Conservation (phyloP, 2,113 vertebrate species). For the Trematocara macrostoma region DNA sequence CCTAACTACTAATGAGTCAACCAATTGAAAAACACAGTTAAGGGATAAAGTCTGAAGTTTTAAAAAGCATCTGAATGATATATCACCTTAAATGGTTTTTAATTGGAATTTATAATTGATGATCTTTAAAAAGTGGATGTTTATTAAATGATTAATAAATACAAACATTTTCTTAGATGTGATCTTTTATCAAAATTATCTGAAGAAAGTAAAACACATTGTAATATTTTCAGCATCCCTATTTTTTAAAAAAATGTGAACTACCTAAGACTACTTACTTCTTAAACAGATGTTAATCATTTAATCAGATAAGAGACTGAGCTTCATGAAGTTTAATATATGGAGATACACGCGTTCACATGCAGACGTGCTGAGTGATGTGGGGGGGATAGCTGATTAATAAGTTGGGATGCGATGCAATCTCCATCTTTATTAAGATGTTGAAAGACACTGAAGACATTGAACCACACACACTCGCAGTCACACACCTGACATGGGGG, state of each 20-base stretch:
- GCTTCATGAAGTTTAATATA: slow-evolving; percentile 69
- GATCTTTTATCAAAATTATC: not conserved
- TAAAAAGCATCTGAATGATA: not conserved
- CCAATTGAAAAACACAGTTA: not conserved
- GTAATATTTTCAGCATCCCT: not conserved
- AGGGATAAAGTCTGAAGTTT: not conserved
- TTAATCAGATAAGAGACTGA: slow-evolving; percentile 62
- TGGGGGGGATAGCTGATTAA: slow-evolving; percentile 57
- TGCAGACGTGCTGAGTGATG: slow-evolving; percentile 53
- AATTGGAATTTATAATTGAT: not conserved
- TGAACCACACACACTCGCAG: slow-evolving; percentile 15
- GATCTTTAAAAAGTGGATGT: not conserved
- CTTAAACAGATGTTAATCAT: slow-evolving; percentile 68
- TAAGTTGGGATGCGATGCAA: slow-evolving; percentile 68
- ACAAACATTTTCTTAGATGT: not conserved
- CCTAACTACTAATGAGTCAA: not conserved
- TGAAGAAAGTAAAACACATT: not conserved
- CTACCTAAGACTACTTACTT: slow-evolving; percentile 24
- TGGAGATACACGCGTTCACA: slow-evolving; percentile 41
- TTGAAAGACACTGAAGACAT: slow-evolving; percentile 65
- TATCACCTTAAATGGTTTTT: not conserved
- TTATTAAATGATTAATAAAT: not conserved
- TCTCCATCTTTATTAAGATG: slow-evolving; percentile 76
- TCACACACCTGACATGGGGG: slow-evolving; percentile 8
- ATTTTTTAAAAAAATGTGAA: slow-evolving; percentile 1